A percentile compares a stretch with the other conserved stretches of the same genome.
Conservation (phyloP, 92 coral and sea anemone species). For the Porites cylindrica region DNA sequence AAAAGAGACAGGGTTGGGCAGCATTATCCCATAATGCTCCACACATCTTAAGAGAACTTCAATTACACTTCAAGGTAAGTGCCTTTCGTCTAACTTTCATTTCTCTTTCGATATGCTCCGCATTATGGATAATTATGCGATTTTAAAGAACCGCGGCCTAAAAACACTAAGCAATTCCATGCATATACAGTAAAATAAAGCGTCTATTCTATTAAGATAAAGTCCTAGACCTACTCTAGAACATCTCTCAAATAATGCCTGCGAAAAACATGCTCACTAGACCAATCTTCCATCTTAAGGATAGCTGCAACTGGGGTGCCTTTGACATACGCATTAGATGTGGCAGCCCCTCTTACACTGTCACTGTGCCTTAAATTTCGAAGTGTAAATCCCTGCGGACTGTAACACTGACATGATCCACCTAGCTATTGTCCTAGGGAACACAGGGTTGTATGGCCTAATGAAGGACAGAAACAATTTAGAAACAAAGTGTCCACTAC, state of each 20-base stretch:
- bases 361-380: too few relatives aligned
- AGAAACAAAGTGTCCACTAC: too few relatives aligned
- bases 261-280: neutral
- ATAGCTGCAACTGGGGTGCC: conserved; percentile 56
- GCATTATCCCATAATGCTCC: too few relatives aligned
- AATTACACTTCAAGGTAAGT: too few relatives aligned
- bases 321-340: neutral
- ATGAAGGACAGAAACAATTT: too few relatives aligned
- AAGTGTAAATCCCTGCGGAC: conserved; percentile 38
- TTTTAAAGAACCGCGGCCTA: conserved; percentile 68
- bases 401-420: conserved; percentile 58
- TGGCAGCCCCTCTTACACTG: too few relatives aligned
- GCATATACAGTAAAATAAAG: neutral
- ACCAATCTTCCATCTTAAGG: neutral
- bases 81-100: too few relatives aligned
- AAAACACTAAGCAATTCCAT: neutral
- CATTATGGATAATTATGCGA: conserved; percentile 79
- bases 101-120: too few relatives aligned
- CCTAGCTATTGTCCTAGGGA: conserved; percentile 9
- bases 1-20: too few relatives aligned
- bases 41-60: too few relatives aligned
- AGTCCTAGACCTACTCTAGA: neutral
- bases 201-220: neutral
- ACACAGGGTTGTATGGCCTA: too few relatives aligned
- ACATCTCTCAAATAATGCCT: conserved; percentile 29